Percentiles rank a stretch among this genome's conserved stretches.
phyloP scores from a whole-genome alignment of 2,888 invertebrate genomes.

The Pachycephus smyrnensis region DNA sequence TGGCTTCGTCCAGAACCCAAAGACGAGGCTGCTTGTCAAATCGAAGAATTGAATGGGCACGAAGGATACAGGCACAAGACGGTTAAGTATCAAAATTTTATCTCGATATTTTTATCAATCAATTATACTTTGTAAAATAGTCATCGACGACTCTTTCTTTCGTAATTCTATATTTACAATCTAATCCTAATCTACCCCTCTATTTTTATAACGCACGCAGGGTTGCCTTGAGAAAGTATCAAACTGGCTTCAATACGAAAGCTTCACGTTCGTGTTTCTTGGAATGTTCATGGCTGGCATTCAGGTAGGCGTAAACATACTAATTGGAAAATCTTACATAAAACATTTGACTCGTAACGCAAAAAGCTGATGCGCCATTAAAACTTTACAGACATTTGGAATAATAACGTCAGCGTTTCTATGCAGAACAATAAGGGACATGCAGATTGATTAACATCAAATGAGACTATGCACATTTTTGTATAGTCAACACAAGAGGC shows the following conservation, averaged over 20 bases:
- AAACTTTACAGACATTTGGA: constrained; percentile 47
- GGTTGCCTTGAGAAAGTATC: constrained; percentile 67
- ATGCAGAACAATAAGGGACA: constrained; percentile 51
- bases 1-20: constrained; percentile 59
- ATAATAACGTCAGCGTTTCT: constrained; percentile 57
- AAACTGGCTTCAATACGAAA: constrained; percentile 66
- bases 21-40: constrained; percentile 58
- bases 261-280: constrained; percentile 65
- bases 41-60: constrained; percentile 47
- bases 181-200: not conserved
- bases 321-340: not conserved
- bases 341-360: not conserved
- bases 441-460: constrained; percentile 34
- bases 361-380: not conserved
- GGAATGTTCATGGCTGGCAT: constrained; percentile 61
- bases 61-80: constrained; percentile 59
- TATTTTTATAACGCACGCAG: constrained; percentile 43
- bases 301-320: constrained; percentile 45
- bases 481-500: not conserved
- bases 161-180: not conserved
- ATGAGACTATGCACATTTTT: not conserved
- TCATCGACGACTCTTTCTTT: too few species aligned
- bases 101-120: not conserved
- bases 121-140: too few species aligned
- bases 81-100: constrained; percentile 37